phyloP scores from a whole-genome alignment of 2,888 invertebrate genomes.

The Acrobasis suavella region DNA sequence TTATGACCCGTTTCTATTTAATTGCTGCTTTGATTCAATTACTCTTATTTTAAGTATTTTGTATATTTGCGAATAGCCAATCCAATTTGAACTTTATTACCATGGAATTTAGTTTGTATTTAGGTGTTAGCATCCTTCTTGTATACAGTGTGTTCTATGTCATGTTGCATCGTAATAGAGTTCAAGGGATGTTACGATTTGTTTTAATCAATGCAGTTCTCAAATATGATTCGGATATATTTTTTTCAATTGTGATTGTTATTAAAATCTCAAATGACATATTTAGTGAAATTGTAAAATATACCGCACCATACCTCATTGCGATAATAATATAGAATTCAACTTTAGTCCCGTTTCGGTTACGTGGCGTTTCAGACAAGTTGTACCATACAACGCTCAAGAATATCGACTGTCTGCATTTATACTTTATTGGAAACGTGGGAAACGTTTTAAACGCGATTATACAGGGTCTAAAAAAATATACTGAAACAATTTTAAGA shows the following conservation, averaged over 20 bases:
- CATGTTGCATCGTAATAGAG: constrained; percentile 15
- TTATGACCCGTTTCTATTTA: not conserved
- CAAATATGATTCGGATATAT: not conserved
- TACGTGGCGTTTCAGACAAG: constrained; percentile 20
- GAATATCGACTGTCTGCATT: constrained; percentile 19
- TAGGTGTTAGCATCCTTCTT: constrained; percentile 17
- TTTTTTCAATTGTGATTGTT: not conserved
- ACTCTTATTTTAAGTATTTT: not conserved
- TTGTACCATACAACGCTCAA: constrained; percentile 17
- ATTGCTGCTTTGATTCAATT: constrained; percentile 5
- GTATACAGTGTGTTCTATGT: constrained; percentile 23
- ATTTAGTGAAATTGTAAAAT: constrained; percentile 30
- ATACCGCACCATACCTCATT: constrained; percentile 57
- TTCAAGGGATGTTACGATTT: constrained; percentile 9
- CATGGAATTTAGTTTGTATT: constrained; percentile 22
- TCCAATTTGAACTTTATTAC: constrained; percentile 20
- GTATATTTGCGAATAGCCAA: constrained; percentile 17
- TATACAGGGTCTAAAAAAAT: too few species aligned
- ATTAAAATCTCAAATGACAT: constrained; percentile 8
- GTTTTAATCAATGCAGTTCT: constrained; percentile 15
- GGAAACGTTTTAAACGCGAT: constrained; percentile 19
- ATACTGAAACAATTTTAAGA: too few species aligned
- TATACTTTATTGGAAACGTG: constrained; percentile 22
- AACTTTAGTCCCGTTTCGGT: constrained; percentile 19
- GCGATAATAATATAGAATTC: constrained; percentile 44